Base-by-base conservation (phyloP, 2,113 vertebrate genomes). In the Platichthys stellatus region DNA sequence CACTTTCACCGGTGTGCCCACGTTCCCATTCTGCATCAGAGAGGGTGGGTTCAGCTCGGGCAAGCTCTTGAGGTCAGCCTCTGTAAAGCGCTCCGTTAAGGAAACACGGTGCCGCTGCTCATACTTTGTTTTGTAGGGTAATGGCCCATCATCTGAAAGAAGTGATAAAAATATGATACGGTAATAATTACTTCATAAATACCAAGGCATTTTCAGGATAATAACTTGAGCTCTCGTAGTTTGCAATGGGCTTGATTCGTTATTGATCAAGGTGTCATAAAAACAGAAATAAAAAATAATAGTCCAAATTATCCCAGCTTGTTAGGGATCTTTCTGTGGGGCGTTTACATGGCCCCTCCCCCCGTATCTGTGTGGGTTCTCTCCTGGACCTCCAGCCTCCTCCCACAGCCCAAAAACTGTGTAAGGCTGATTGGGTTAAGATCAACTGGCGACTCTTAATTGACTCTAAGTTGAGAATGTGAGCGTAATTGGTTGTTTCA, bases 21-120 rank as follows among this genome's bases (percentile, higher is more conserved):
- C 97, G 0, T 99, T 99, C 18, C 98, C 98, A 0, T 82, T 91
- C 4, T 95, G 95, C 98, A 99, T 98, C 57, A 97, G 93, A 1
- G 94, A 86, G 0, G 98, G 98, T 0, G 98, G 98, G 84, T 96
- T 98, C 26, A 99, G 84, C 83, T 99, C 98, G 0, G 96, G 95
- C 57, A 99, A 90, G 17, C 85, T 93, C 69, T 70, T 93, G 53
- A 99, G 90, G 78, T 98, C 95, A 0, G 81, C 80, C 51, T 92
- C 88, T 0, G 95, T 94, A 53, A 98, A 93, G 4, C 26, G 74
- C 43, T 94, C 95, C 0, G 83, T 93, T 1, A 89, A 28, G 0
- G 93, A 82, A 3, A 72, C 61, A 0, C 56, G 88, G 26, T 89
- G 91, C 31, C 92, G 88, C 72, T 93, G 86, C 53, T 97, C 94